Evolutionary conservation across 1,140 invertebrate species (phyloP), one percentile per base, ranked within the genome.

Genomic region (Ceratina calcarata): DNA sequence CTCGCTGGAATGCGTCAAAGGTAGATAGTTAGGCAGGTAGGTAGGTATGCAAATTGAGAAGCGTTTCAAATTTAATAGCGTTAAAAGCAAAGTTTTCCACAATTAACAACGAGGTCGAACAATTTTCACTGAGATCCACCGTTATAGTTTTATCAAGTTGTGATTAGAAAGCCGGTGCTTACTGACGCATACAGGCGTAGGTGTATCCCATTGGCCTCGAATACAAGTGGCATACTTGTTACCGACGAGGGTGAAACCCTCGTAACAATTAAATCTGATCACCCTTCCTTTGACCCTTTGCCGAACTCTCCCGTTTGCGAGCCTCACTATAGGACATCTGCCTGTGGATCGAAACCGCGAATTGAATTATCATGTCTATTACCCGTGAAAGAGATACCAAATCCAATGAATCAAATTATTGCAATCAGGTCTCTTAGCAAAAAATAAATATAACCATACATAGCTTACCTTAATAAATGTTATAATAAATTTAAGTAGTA

Each of bases 111-210:
- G 37, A 32, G 20, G 24, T 6, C 2, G 20, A 86, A 82, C 64
- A 76, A 45, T 22, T 66, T 68, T 53, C 73, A 74, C 65, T 66
- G 68, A 55, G 62, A 68, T 45, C 80, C 15, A 37, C 7, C 70
- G 73, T 61, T 55, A 57, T 22, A 20, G 55, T 65, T 64, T 80
- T 70, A 80, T 74, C 61, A 67, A 51, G 45, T 2, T 45, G 15
- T 20, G 69, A 78, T 72, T 78, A 78, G 22, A 57, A 75, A 70
- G 18, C 16, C 49, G 49, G 64, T 87, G 90, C 95, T 95, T 90
- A 96, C 96, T 94, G 82, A 95, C 94, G 90, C 95, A 96, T 58
- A 95, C 92, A 1, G 96, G 95, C 8, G 89, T 81, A 4, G 93
- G 93, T 8, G 93, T 93, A 69, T 95, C 94, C 95, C 95, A 96